A percentile compares a stretch with the other conserved stretches of the same genome.
These are phyloP conservation scores for Beris chalybata DNA, from an alignment of 2,888 invertebrate species.

Conservation along the genomic window DNA sequence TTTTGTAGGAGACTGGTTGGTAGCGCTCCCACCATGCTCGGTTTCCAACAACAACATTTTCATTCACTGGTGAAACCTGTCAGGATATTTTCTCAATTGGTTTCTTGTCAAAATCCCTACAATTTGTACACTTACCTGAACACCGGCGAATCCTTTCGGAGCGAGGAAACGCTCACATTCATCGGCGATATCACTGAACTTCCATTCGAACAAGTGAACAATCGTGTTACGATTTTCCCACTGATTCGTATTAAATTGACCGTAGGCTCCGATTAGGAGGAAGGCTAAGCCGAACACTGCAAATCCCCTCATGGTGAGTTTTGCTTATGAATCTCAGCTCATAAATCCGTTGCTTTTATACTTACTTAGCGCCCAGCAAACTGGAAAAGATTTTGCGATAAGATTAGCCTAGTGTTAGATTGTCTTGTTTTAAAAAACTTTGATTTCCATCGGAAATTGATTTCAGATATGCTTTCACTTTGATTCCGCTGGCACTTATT, in stretches of 20 bases:
- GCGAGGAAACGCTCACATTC: conserved; percentile 80
- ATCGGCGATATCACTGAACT: conserved; percentile 75
- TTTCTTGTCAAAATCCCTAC: background rate
- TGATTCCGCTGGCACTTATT: too few relatives aligned
- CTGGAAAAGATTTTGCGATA: too few relatives aligned
- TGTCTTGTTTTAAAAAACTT: too few relatives aligned
- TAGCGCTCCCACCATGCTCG: conserved; percentile 90
- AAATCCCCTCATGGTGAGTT: conserved; percentile 8
- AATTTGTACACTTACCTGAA: conserved; percentile 61
- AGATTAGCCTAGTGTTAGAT: too few relatives aligned
- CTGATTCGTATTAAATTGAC: conserved; percentile 63
- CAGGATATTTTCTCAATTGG: conserved; percentile 1
- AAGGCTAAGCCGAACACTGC: background rate
- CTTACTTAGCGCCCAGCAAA: too few relatives aligned
- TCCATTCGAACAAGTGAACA: conserved; percentile 82
- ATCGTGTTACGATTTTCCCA: conserved; percentile 64
- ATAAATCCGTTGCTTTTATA: too few relatives aligned
- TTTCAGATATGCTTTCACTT: too few relatives aligned
- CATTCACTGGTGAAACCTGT: conserved; percentile 71
- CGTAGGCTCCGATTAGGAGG: conserved; percentile 38
- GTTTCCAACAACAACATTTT: conserved; percentile 65
- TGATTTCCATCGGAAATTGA: too few relatives aligned
- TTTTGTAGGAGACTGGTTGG: conserved; percentile 80
- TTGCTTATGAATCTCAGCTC: too few relatives aligned
- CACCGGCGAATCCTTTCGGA: conserved; percentile 72